phyloP scores from a whole-genome alignment of 2,888 invertebrate species.

The Melanotus villosus region DNA sequence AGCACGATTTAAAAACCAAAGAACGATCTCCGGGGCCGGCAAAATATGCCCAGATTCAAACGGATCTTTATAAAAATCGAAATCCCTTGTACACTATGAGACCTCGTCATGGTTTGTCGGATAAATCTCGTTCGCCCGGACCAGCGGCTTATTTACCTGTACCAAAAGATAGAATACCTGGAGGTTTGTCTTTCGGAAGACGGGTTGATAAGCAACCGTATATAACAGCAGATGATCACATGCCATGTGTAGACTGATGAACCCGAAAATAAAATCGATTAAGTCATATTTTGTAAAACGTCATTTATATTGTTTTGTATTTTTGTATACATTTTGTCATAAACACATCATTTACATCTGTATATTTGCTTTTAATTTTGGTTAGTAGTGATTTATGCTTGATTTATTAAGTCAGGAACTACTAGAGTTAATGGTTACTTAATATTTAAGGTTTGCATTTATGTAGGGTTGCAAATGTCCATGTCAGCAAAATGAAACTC shows the following conservation, averaged over 20 bases:
- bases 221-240: conserved; percentile 74
- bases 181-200: conserved; percentile 75
- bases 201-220: conserved; percentile 74
- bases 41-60: conserved; percentile 59
- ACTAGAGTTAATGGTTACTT: too few species aligned
- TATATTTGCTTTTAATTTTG: too few species aligned
- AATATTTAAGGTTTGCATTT: too few species aligned
- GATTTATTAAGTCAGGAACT: too few species aligned
- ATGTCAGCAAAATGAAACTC: too few species aligned
- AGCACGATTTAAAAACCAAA: conserved; percentile 35
- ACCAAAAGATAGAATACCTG: conserved; percentile 67
- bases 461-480: too few species aligned
- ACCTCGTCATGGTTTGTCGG: conserved; percentile 50
- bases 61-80: conserved; percentile 59
- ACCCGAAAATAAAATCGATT: background rate
- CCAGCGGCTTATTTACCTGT: conserved; percentile 72
- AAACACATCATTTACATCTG: too few species aligned
- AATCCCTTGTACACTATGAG: conserved; percentile 62
- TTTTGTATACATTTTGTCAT: background rate
- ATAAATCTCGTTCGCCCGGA: conserved; percentile 68
- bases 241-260: conserved; percentile 64
- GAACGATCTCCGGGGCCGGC: conserved; percentile 68
- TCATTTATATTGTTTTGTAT: background rate
- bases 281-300: too few species aligned
- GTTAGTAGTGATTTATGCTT: too few species aligned